phyloP scores from a whole-genome alignment of 92 coral and sea anemone genomes.

The Parazoanthus atlanticus region DNA sequence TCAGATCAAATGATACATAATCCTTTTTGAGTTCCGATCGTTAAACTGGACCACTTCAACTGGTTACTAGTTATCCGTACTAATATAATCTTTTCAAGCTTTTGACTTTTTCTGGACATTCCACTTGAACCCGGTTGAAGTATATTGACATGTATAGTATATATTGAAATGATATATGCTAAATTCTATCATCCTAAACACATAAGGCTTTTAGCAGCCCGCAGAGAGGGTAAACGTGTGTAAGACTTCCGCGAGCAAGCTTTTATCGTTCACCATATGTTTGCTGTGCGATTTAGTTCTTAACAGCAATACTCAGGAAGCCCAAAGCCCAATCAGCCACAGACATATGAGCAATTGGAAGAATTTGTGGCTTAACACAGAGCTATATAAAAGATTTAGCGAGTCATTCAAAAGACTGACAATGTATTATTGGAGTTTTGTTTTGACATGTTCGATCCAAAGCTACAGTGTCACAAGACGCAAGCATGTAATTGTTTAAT shows the following conservation, averaged over 20 bases:
- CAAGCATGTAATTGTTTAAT: constrained; percentile 78
- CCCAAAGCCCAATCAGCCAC: background rate
- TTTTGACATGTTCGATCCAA: constrained; percentile 59
- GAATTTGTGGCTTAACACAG: constrained; percentile 29
- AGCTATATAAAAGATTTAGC: constrained; percentile 23
- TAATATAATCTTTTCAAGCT: constrained; percentile 24
- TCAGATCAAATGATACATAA: constrained; percentile 59
- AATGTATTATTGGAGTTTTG: constrained; percentile 45
- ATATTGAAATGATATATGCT: constrained; percentile 28
- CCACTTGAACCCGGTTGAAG: constrained; percentile 41
- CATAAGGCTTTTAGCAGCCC: constrained; percentile 48
- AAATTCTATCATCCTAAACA: constrained; percentile 13
- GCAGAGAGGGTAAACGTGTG: constrained; percentile 29
- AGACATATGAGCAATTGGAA: constrained; percentile 25
- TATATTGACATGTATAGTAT: constrained; percentile 25
- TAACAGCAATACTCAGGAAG: background rate
- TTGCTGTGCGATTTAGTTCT: constrained; percentile 39
- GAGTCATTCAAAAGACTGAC: constrained; percentile 6
- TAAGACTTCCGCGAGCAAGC: constrained; percentile 39
- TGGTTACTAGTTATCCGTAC: constrained; percentile 13
- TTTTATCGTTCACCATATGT: constrained; percentile 43
- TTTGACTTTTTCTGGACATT: constrained; percentile 16
- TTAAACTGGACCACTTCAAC: constrained; percentile 40
- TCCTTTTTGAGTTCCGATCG: constrained; percentile 73
- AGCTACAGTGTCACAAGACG: constrained; percentile 58